Evolutionary conservation across 2,888 invertebrate species (phyloP).

Genomic region (Drosophila subsilvestris): DNA sequence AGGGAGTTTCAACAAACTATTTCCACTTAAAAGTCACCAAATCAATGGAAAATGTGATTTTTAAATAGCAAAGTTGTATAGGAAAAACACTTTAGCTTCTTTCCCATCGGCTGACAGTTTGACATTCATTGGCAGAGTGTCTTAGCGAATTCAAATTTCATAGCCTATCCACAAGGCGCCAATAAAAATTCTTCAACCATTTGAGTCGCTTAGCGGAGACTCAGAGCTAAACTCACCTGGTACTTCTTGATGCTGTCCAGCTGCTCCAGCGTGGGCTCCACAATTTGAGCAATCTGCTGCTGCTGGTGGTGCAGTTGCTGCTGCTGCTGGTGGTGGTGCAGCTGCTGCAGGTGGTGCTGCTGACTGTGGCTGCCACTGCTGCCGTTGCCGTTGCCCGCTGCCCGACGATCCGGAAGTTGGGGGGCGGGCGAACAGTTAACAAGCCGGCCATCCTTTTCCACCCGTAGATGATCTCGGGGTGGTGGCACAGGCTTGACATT

Average conservation of each 20-base stretch:
- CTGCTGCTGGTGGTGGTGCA: conserved; percentile 86
- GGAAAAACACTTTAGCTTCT: background rate
- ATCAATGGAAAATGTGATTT: no score
- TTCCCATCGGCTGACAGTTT: conserved; percentile 17
- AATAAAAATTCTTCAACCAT: background rate
- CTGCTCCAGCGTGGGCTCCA: conserved; percentile 92
- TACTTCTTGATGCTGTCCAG: conserved; percentile 96
- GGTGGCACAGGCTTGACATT: conserved; percentile 84
- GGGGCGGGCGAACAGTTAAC: conserved; percentile 89
- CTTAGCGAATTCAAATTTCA: background rate
- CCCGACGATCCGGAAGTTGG: conserved; percentile 87
- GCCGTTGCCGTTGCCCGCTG: conserved; percentile 59
- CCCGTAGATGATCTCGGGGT: conserved; percentile 88
- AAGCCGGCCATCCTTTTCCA: conserved; percentile 87
- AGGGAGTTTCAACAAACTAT: no score
- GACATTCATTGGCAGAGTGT: background rate
- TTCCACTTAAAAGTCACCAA: no score
- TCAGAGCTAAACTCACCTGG: conserved; percentile 87
- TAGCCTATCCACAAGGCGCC: conserved; percentile 57
- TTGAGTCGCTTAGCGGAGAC: background rate
- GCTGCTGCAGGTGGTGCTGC: conserved; percentile 87
- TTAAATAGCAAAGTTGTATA: no score
- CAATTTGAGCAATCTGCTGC: conserved; percentile 84
- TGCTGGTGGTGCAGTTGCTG: conserved; percentile 66
- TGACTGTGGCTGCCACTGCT: conserved; percentile 75